phyloP scores from a whole-genome alignment of 2,888 invertebrate genomes.

The Drosophila neutralis region DNA sequence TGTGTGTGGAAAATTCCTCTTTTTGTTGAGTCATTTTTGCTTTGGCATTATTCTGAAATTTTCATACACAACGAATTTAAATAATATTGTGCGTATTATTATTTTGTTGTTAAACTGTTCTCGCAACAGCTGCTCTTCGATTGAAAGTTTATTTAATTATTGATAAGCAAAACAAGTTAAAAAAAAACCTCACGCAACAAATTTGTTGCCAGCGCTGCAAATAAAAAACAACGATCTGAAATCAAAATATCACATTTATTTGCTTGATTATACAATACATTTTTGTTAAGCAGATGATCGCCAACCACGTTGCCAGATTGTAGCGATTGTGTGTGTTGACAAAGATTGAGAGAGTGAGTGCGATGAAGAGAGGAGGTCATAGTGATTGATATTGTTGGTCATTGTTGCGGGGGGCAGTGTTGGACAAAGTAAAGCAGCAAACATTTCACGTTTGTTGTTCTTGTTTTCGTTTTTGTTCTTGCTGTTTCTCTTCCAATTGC shows the following conservation, averaged over 20 bases:
- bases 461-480: neutral
- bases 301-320: slow-evolving; percentile 74
- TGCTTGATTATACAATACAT: slow-evolving; percentile 69
- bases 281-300: slow-evolving; percentile 63
- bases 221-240: slow-evolving; percentile 11
- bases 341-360: neutral
- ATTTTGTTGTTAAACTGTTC: slow-evolving; percentile 44
- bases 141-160: slow-evolving; percentile 26
- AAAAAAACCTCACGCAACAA: neutral
- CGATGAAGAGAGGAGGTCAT: neutral
- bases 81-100: slow-evolving; percentile 13
- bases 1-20: slow-evolving; percentile 20
- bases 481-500: slow-evolving; percentile 19
- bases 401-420: neutral
- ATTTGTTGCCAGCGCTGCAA: slow-evolving; percentile 2
- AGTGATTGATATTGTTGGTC: neutral
- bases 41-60: slow-evolving; percentile 14
- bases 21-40: slow-evolving; percentile 44
- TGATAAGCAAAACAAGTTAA: slow-evolving; percentile 21
- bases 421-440: slow-evolving; percentile 13
- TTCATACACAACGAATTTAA: slow-evolving; percentile 6
- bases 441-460: slow-evolving; percentile 29
- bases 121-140: slow-evolving; percentile 33
- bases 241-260: slow-evolving; percentile 43
- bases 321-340: slow-evolving; percentile 42